Percentiles rank a stretch among this genome's conserved stretches.
These are phyloP conservation scores for Drosophila rufa DNA, from an alignment of 1,140 invertebrate species.

Conservation along the genomic window DNA sequence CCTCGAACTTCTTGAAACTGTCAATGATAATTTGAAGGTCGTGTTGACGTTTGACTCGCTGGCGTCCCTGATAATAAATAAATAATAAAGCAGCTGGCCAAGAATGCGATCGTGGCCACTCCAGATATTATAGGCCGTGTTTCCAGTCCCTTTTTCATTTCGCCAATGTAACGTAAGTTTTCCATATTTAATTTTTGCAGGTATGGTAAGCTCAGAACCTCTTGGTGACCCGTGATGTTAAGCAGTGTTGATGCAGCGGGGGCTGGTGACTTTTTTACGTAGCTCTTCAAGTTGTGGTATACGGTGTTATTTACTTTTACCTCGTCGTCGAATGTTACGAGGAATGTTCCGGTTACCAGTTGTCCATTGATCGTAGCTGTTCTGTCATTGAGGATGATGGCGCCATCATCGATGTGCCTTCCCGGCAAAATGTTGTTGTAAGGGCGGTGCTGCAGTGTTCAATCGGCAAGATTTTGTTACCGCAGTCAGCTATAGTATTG, in stretches of 20 bases:
- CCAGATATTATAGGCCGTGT: constrained; percentile 6
- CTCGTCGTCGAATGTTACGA: background rate
- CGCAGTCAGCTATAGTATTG: constrained; percentile 1
- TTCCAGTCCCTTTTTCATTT: constrained; percentile 5
- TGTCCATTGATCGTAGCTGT: background rate
- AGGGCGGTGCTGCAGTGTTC: too few species aligned
- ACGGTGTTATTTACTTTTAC: too few species aligned
- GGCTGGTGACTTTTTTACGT: background rate
- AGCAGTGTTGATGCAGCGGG: background rate
- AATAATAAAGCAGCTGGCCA: constrained; percentile 6
- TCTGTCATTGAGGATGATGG: constrained; percentile 1
- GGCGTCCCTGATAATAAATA: constrained; percentile 2
- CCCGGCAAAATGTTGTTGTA: too few species aligned
- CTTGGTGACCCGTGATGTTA: background rate
- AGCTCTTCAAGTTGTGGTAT: too few species aligned
- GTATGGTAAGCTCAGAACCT: too few species aligned
- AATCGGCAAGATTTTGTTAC: constrained; percentile 2
- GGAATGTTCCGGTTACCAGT: background rate
- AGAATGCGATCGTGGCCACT: constrained; percentile 6
- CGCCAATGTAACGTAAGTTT: constrained; percentile 3
- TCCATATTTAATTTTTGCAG: background rate
- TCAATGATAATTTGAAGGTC: too few species aligned
- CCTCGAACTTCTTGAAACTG: too few species aligned
- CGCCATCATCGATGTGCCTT: constrained; percentile 4
- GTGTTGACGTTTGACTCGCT: background rate